phyloP scores from a whole-genome alignment of 2,113 vertebrate species.

The Apus apus region DNA sequence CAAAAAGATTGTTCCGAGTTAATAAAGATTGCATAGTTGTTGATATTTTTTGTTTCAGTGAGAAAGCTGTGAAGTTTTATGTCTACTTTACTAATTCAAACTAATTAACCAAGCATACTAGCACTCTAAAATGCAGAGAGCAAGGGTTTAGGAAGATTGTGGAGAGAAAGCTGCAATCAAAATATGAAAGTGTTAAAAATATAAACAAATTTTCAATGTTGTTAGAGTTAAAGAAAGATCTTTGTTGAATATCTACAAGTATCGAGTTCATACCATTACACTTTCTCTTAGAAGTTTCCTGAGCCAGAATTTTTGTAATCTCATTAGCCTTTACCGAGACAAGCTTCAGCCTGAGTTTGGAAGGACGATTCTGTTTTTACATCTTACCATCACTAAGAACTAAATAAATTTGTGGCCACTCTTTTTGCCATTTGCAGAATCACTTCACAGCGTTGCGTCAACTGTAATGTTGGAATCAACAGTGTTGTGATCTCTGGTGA shows the following conservation, averaged over 20 bases:
- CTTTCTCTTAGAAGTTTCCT: not conserved
- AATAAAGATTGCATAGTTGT: not conserved
- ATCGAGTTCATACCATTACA: not conserved
- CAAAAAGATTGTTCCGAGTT: not conserved
- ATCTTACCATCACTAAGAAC: not conserved
- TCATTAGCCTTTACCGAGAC: not conserved
- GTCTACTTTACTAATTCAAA: not conserved
- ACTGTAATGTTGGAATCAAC: not conserved
- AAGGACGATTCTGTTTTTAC: not conserved
- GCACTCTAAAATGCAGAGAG: not conserved
- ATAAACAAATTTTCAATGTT: rapidly evolving
- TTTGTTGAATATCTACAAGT: not conserved
- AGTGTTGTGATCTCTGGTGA: not conserved
- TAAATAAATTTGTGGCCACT: not conserved
- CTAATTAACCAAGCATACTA: not conserved
- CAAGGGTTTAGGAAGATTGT: not conserved
- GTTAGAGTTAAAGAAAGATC: not conserved
- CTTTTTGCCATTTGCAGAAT: not conserved
- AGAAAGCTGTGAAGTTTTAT: not conserved
- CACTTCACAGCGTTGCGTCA: not conserved
- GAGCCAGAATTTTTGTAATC: not conserved
- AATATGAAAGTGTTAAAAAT: not conserved
- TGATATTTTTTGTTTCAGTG: not conserved
- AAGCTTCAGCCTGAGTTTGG: not conserved
- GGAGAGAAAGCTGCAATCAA: not conserved